Evolutionary conservation across 1,140 invertebrate species (phyloP), one percentile per base, ranked within the genome.

Genomic region (Dendrolimus kikuchii): DNA sequence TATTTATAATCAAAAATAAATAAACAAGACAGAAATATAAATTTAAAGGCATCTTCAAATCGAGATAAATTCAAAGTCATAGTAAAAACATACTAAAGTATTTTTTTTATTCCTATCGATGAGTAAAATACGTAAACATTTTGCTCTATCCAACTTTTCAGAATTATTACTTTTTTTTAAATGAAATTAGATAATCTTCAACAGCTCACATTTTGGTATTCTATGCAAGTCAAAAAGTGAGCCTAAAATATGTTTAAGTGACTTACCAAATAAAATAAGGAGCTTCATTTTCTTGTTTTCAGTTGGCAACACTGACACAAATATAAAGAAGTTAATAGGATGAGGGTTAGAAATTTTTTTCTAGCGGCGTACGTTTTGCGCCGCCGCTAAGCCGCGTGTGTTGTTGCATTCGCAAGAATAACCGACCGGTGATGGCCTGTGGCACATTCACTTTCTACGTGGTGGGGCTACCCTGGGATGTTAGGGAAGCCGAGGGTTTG

Each of bases 361-460:
- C 51, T 59, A 70, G 62, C 68, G 62, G 74, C 74, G 77, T 80
- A 61, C 64, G 69, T 74, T 65, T 66, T 67, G 74, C 62, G 64
- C 68, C 51, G 57, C 67, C 70, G 74, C 74, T 65, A 46, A 57
- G 48, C 69, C 77, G 74, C 77, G 65, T 79, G 62, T 78, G 70
- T 55, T 60, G 58, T 62, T 60, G 57, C 59, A 46, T 47, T 57
- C 55, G 60, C 57, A 60, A 55, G 61, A 54, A 50, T 50, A 46
- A 57, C 66, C 43, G 43, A 37, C 10, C 37, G 10, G 37, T 45
- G 64, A 57, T 40, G 56, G 67, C 67, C 40, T 10, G 8, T 37
- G 40, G 23, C 59, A 70, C 76, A 62, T 77, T 77, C 77, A 80
- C 74, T 80, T 80, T 77, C 77, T 76, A 76, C 53, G 66, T 75